Percentiles rank a stretch among this genome's conserved stretches.
Evolutionary conservation across 1,140 invertebrate species (phyloP).

Genomic region (Aphaenogaster rudis): DNA sequence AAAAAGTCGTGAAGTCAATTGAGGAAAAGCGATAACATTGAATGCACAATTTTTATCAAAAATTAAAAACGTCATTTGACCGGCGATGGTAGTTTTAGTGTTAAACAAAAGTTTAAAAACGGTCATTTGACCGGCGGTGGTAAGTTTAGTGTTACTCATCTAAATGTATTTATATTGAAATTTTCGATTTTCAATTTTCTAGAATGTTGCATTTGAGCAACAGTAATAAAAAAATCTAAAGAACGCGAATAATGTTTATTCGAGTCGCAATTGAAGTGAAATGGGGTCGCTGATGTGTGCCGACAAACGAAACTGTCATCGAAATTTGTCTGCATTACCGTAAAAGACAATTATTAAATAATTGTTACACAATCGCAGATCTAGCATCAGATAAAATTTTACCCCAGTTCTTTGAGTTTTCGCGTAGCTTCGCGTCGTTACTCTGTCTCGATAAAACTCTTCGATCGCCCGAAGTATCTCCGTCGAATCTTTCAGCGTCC

Average conservation of each 20-base stretch:
- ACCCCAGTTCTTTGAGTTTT: neutral
- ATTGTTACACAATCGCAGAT: neutral
- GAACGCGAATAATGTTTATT: constrained; percentile 4
- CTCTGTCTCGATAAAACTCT: constrained; percentile 6
- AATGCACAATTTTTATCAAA: too few relatives aligned
- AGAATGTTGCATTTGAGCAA: neutral
- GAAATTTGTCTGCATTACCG: neutral
- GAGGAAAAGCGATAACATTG: too few relatives aligned
- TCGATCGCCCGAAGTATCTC: neutral
- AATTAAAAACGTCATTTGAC: too few relatives aligned
- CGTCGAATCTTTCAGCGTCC: neutral
- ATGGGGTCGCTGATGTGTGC: neutral
- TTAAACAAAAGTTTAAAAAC: too few relatives aligned
- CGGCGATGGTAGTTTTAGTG: too few relatives aligned
- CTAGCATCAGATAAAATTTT: constrained; percentile 10
- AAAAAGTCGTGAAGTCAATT: too few relatives aligned
- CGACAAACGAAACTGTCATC: neutral
- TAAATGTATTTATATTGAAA: too few relatives aligned
- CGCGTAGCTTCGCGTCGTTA: neutral
- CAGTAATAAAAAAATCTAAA: neutral
- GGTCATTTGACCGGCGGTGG: too few relatives aligned
- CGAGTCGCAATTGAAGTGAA: neutral
- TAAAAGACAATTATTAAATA: constrained; percentile 10
- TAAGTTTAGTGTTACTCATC: too few relatives aligned
- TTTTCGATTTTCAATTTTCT: neutral